Conservation (phyloP, 1,140 invertebrate genomes). For the Sycobia sp. region DNA sequence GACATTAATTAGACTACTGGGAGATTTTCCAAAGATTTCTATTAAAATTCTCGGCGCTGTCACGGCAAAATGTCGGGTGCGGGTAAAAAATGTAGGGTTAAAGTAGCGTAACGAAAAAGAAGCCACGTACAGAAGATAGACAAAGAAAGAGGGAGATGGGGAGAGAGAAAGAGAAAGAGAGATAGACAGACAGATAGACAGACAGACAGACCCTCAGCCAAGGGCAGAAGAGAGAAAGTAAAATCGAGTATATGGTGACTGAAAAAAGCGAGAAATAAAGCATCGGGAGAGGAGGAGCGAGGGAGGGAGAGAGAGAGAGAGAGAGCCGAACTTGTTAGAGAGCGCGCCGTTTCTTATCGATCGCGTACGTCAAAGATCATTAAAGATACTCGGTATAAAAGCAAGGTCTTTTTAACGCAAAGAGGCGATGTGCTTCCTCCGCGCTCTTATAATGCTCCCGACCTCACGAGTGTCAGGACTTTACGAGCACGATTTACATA, state of each 20-base stretch:
- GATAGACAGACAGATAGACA: not conserved
- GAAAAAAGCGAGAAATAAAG: slow-evolving; percentile 23
- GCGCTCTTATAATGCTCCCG: slow-evolving; percentile 8
- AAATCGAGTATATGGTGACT: not conserved
- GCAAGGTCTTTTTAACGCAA: slow-evolving; percentile 41
- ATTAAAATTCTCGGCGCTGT: not conserved
- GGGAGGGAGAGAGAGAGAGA: not conserved
- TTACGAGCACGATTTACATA: slow-evolving; percentile 60
- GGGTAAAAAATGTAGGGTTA: slow-evolving; percentile 23
- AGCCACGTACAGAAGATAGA: slow-evolving; percentile 8
- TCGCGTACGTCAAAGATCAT: slow-evolving; percentile 38
- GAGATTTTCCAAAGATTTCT: slow-evolving; percentile 32
- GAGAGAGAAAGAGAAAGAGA: not conserved
- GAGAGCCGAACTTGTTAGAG: slow-evolving; percentile 29
- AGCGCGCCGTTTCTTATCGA: slow-evolving; percentile 32
- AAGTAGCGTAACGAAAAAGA: no score
- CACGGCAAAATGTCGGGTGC: slow-evolving; percentile 14
- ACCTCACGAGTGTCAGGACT: slow-evolving; percentile 54
- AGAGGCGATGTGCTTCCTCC: slow-evolving; percentile 33
- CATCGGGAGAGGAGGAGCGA: not conserved
- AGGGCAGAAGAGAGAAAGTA: slow-evolving; percentile 23
- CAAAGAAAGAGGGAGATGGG: slow-evolving; percentile 6
- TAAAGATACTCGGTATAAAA: slow-evolving; percentile 36
- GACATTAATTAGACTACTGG: slow-evolving; percentile 33
- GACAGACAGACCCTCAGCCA: slow-evolving; percentile 9